Percentiles rank a stretch among this genome's conserved stretches.
Conservation (phyloP, 2,113 vertebrate genomes). For the Turdus rufiventris region DNA sequence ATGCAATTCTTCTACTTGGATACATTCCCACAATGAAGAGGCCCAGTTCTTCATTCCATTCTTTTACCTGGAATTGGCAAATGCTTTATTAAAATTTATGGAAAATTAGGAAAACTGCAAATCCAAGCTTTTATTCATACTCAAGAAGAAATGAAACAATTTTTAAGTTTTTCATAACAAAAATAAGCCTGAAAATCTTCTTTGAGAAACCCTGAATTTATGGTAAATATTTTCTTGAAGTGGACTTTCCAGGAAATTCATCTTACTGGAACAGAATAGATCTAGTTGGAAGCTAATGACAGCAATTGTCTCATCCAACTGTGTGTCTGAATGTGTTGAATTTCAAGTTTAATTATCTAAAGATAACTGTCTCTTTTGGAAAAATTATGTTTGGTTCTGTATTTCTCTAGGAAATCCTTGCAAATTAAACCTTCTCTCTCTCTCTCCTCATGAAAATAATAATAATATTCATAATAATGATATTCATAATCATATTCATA, state of each 20-base stretch:
- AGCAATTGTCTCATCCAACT: neutral
- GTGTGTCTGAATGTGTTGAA: neutral
- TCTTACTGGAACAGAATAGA: neutral
- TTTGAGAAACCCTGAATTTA: neutral
- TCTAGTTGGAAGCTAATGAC: neutral
- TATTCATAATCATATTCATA: too few relatives aligned
- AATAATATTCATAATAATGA: neutral
- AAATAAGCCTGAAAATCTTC: neutral
- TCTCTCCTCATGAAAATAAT: fast-evolving
- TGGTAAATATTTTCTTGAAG: neutral
- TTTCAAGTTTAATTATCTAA: neutral
- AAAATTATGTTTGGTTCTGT: neutral
- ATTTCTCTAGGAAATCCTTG: neutral
- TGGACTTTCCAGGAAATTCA: neutral
- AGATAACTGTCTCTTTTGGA: neutral
- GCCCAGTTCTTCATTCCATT: neutral
- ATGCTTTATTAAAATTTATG: neutral
- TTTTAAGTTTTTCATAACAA: neutral
- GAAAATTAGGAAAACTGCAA: neutral
- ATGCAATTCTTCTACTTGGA: neutral
- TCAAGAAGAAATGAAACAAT: neutral
- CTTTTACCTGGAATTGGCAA: neutral
- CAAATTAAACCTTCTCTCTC: neutral
- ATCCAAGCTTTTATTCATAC: neutral
- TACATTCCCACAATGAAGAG: neutral